Evolutionary conservation across 2,113 vertebrate species (phyloP).

Genomic region (Albula goreensis): DNA sequence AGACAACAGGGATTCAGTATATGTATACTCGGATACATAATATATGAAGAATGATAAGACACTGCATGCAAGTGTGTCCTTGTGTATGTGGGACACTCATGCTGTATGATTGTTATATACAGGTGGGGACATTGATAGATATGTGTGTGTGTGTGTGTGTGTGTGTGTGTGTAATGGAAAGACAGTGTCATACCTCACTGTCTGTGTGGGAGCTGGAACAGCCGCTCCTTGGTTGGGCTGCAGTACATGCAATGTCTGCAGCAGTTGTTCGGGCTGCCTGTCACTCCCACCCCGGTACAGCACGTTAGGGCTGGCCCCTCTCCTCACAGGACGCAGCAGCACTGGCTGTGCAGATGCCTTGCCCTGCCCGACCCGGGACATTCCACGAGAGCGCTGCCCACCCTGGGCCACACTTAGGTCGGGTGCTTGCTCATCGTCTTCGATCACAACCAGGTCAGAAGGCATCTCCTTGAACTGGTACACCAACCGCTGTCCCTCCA

Average conservation of each 20-base stretch:
- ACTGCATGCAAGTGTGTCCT: not conserved
- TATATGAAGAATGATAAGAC: not conserved
- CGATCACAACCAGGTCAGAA: constrained; percentile 80
- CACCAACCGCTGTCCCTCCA: constrained; percentile 84
- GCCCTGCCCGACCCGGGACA: constrained; percentile 51
- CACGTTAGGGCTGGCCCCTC: constrained; percentile 54
- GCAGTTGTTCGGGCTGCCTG: constrained; percentile 56
- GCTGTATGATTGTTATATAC: too few species aligned
- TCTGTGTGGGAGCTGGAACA: constrained; percentile 54
- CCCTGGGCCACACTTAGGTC: constrained; percentile 49
- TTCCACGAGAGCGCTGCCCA: constrained; percentile 54
- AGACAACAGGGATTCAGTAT: not conserved
- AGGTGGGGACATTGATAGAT: too few species aligned
- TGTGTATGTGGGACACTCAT: too few species aligned
- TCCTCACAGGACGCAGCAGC: constrained; percentile 54
- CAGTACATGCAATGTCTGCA: constrained; percentile 64
- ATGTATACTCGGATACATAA: not conserved
- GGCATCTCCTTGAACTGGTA: constrained; percentile 91
- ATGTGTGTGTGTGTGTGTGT: not conserved
- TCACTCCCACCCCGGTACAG: constrained; percentile 52
- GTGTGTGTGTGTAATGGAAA: not conserved
- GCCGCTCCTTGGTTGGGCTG: constrained; percentile 61
- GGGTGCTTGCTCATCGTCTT: constrained; percentile 68
- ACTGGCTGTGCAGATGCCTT: constrained; percentile 38
- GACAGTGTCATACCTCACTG: constrained; percentile 59